Evolutionary conservation across 2,797 vertebrate species (phyloP).

Genomic region (Carduelis carduelis): DNA sequence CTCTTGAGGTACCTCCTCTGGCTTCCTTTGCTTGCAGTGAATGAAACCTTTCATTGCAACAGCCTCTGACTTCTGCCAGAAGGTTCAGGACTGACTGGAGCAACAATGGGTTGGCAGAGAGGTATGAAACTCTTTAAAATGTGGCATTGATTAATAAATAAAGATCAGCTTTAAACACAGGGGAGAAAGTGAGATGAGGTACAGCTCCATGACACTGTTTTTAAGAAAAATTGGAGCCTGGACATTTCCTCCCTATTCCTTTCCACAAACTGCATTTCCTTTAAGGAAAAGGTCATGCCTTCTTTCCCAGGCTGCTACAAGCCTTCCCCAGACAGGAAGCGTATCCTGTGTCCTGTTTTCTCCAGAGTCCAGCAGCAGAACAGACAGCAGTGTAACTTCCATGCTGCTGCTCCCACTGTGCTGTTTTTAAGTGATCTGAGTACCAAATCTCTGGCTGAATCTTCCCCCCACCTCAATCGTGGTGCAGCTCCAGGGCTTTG

Average conservation of each 20-base stretch:
- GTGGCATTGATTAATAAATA: background rate
- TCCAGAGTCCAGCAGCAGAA: background rate
- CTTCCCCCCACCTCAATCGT: background rate
- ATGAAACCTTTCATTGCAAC: constrained; percentile 44
- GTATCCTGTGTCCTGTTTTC: constrained; percentile 27
- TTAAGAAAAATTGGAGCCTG: background rate
- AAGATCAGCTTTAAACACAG: background rate
- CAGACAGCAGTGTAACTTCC: background rate
- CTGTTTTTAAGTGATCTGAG: background rate
- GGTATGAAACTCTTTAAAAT: background rate
- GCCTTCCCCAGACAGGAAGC: constrained; percentile 13
- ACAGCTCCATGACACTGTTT: background rate
- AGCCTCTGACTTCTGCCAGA: constrained; percentile 38
- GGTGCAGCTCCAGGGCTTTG: background rate
- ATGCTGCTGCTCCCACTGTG: background rate
- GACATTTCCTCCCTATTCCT: background rate
- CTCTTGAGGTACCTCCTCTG: background rate
- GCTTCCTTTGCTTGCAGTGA: constrained; percentile 3
- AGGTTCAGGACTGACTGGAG: constrained; percentile 4
- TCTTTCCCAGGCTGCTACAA: background rate
- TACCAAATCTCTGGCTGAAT: background rate
- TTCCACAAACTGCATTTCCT: background rate
- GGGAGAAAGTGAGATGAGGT: background rate
- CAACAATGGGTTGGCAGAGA: background rate
- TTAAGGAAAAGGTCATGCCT: constrained; percentile 5